These are phyloP conservation scores for Batillaria attramentaria DNA, from an alignment of 1,140 invertebrate genomes.

Conservation along the genomic window DNA sequence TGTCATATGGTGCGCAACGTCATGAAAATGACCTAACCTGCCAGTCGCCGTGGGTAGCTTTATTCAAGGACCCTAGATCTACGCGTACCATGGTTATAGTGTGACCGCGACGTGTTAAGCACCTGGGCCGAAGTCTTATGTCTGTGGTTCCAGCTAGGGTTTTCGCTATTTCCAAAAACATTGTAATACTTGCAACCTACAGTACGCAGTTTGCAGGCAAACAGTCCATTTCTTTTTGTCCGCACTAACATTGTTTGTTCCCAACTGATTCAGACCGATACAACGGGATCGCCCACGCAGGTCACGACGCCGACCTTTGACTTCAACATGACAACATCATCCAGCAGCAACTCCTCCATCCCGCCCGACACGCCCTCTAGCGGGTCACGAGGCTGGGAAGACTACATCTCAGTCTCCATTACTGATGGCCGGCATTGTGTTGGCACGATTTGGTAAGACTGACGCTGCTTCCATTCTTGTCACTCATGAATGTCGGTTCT, in stretches of 20 bases:
- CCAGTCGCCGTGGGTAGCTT: too few species aligned
- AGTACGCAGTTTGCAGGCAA: too few species aligned
- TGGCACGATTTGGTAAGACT: slow-evolving; percentile 72
- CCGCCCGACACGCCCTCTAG: background rate
- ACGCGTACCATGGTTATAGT: too few species aligned
- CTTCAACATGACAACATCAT: background rate
- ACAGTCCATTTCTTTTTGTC: background rate
- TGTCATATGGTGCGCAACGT: too few species aligned
- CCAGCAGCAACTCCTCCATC: background rate
- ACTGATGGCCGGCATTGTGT: slow-evolving; percentile 72
- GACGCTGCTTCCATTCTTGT: background rate
- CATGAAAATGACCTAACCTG: too few species aligned
- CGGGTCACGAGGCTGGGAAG: too few species aligned
- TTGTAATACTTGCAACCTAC: background rate
- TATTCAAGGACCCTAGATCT: too few species aligned
- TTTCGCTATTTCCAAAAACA: too few species aligned
- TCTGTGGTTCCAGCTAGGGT: too few species aligned
- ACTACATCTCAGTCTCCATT: slow-evolving; percentile 67
- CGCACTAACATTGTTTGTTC: background rate
- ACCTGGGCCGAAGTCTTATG: too few species aligned
- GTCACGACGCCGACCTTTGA: background rate
- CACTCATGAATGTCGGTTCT: background rate
- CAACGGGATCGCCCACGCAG: background rate
- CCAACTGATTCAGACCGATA: background rate
- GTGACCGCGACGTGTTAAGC: too few species aligned